These are phyloP conservation scores for Notothenia coriiceps DNA, from an alignment of 2,113 vertebrate genomes.

Conservation along the genomic window DNA sequence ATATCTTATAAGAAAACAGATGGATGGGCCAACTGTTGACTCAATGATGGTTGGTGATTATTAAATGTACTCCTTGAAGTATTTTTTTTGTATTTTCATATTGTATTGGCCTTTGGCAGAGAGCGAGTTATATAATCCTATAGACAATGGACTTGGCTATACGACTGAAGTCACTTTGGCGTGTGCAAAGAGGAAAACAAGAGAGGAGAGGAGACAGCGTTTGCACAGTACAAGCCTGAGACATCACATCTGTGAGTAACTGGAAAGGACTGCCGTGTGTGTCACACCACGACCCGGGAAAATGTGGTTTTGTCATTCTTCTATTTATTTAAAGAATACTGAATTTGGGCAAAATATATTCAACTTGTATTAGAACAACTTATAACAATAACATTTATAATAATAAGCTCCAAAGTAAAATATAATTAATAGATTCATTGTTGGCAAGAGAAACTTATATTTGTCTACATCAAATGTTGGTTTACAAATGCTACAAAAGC, in stretches of 20 bases:
- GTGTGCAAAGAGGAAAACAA: slow-evolving; percentile 8
- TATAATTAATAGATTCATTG: background rate
- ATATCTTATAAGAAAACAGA: background rate
- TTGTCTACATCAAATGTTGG: slow-evolving; percentile 18
- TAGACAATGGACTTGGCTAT: slow-evolving; percentile 9
- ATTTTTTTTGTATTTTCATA: background rate
- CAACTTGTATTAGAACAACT: background rate
- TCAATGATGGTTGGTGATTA: background rate
- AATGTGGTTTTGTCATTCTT: background rate
- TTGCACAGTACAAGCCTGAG: slow-evolving; percentile 24
- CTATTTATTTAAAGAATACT: background rate
- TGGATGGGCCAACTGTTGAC: background rate
- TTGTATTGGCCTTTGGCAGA: background rate
- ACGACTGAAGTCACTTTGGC: slow-evolving; percentile 10
- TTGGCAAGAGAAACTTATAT: background rate
- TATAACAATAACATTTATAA: too few species aligned
- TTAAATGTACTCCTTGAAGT: background rate
- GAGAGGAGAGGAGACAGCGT: slow-evolving; percentile 12
- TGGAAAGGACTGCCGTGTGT: background rate
- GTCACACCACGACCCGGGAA: slow-evolving; percentile 4
- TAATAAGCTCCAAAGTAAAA: background rate
- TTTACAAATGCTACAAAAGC: slow-evolving; percentile 27
- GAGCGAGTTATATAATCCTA: background rate
- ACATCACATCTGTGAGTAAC: slow-evolving; percentile 24
- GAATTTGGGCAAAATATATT: background rate